Percentiles rank a stretch among this genome's conserved stretches.
Evolutionary conservation across 1,140 invertebrate genomes (phyloP).

Genomic region (Macrobrachium nipponense): DNA sequence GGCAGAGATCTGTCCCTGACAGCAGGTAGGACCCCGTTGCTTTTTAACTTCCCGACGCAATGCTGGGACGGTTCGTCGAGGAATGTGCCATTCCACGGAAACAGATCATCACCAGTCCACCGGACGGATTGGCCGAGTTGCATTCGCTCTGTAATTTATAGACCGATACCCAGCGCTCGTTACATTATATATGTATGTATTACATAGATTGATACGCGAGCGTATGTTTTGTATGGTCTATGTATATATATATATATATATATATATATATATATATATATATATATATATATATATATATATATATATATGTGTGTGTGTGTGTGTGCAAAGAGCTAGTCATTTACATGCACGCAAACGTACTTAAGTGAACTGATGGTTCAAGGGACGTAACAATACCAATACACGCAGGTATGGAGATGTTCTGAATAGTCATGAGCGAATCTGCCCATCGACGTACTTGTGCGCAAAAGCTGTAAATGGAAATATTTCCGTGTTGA

Average conservation of each 20-base stretch:
- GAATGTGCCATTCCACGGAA: not conserved
- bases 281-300: constrained; percentile 24
- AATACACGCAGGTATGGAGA: not conserved
- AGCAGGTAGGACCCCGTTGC: constrained; percentile 30
- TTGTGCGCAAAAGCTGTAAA: too few species aligned
- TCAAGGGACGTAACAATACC: too few species aligned
- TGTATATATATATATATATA: not conserved
- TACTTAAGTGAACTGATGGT: not conserved
- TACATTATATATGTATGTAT: not conserved
- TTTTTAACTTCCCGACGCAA: not conserved
- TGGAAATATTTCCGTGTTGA: too few species aligned
- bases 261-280: constrained; percentile 18
- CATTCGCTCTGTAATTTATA: not conserved
- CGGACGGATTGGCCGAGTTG: not conserved
- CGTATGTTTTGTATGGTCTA: too few species aligned
- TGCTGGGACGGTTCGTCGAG: constrained; percentile 6
- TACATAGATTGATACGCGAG: not conserved
- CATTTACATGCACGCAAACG: not conserved
- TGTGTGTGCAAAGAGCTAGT: not conserved
- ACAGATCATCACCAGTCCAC: constrained; percentile 41
- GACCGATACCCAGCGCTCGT: not conserved
- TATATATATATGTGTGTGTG: not conserved
- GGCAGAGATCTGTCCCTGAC: not conserved
- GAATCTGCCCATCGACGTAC: not conserved
- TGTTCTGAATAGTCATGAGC: not conserved